Evolutionary conservation across 2,797 vertebrate species (phyloP), one percentile per base, ranked within the genome.

Genomic region (Serranus cabrilla): DNA sequence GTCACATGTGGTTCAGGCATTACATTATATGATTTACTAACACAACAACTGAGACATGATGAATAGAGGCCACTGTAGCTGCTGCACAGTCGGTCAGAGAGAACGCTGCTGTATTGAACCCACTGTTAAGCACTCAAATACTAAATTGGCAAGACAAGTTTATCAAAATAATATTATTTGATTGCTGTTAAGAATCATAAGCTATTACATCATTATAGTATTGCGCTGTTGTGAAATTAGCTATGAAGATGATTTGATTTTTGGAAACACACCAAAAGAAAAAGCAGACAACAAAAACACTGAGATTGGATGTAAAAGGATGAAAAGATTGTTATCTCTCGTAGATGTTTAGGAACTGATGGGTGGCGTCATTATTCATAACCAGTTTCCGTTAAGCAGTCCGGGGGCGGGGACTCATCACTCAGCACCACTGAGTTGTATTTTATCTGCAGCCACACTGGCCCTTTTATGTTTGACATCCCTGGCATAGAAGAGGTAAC

Each of bases 131-230:
- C 20, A 63, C 8, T n/a, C 2, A 13, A 23, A 20, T 7, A 27
- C 11, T 39, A 0, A 46, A 50, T 74, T 59, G 10, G 20, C 25
- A 56, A 21, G 18, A 50, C 27, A n/a, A n/a, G n/a, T n/a, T n/a
- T n/a, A n/a, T n/a, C n/a, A n/a, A n/a, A n/a, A n/a, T n/a, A n/a
- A 23, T 49, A 3, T 6, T 31, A 3, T 43, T 57, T 39, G 45
- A 63, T 42, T 70, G 40, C 21, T 46, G 11, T 45, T 17, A n/a
- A 50, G 49, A 75, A 50, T 67, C 1, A 11, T 61, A 73, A 58
- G n/a, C n/a, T n/a, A n/a, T n/a, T n/a, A n/a, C n/a, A 61, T 66
- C 45, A 23, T 34, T 31, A 31, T 6, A 12, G 11, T 27, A 64
- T 31, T 60, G 11, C 47, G 9, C 7, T 47, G 9, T 20, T 27